phyloP scores from a whole-genome alignment of 2,113 vertebrate species.

The Hemiscyllium ocellatum region DNA sequence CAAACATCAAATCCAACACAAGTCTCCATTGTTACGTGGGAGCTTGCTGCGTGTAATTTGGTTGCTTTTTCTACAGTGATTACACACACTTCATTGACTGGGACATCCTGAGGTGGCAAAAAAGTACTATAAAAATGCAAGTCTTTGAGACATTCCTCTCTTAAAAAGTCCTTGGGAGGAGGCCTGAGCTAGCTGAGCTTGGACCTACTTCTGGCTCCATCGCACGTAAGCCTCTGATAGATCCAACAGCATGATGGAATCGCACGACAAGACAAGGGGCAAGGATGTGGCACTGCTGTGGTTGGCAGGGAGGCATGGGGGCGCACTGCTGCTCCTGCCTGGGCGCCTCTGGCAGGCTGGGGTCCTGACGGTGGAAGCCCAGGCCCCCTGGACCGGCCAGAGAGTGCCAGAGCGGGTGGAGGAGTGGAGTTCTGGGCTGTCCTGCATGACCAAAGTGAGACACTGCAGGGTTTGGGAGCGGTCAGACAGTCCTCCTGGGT shows the following conservation, averaged over 20 bases:
- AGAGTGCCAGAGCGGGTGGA: no score
- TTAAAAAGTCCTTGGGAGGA: no score
- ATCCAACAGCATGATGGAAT: not conserved
- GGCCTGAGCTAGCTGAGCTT: not conserved
- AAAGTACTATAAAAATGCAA: not conserved
- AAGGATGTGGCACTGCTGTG: fast-evolving
- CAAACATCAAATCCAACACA: not conserved
- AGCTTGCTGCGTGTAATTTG: no score
- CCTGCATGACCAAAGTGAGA: constrained; percentile 41
- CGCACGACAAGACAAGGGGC: constrained; percentile 4
- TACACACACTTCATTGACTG: not conserved
- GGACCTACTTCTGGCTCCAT: not conserved
- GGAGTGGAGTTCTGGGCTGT: not conserved
- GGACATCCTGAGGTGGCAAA: not conserved
- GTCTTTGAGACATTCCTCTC: not conserved
- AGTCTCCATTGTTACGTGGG: not conserved
- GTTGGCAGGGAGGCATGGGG: not conserved
- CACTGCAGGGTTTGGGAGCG: constrained; percentile 40
- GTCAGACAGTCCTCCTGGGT: constrained; percentile 46
- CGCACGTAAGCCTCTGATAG: constrained; percentile 29
- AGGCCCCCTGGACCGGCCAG: not conserved
- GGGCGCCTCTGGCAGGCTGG: constrained; percentile 47
- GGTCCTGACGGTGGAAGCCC: constrained; percentile 46
- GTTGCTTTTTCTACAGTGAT: not conserved
- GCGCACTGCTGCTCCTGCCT: constrained; percentile 36